phyloP scores from a whole-genome alignment of 2,797 vertebrate species.

The Fundulus diaphanus region DNA sequence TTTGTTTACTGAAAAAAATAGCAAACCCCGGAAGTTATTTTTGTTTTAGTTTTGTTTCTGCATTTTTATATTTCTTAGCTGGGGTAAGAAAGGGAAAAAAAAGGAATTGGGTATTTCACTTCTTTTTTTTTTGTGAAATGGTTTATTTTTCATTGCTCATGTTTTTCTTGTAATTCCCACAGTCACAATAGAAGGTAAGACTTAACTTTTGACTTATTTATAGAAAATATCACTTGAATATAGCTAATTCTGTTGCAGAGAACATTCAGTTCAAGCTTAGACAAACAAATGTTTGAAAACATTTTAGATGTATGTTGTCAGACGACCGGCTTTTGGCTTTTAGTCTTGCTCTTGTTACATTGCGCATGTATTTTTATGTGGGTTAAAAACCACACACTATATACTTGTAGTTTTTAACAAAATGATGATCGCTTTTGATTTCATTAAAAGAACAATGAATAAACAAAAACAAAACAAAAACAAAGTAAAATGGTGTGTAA shows the following conservation, averaged over 20 bases:
- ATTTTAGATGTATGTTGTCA: conserved; percentile 28
- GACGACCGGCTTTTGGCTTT: conserved; percentile 8
- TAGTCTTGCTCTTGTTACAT: conserved; percentile 33
- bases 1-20: conserved; percentile 3
- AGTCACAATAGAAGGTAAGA: conserved; percentile 56
- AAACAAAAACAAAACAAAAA: too few species aligned
- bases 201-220: conserved; percentile 13
- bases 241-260: background rate
- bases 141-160: conserved; percentile 11
- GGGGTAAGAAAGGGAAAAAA: conserved; percentile 18
- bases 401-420: background rate
- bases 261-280: background rate
- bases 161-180: background rate
- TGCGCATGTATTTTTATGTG: background rate
- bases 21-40: background rate
- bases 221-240: background rate
- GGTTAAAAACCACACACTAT: background rate
- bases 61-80: background rate
- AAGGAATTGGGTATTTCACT: conserved; percentile 46
- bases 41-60: conserved; percentile 1
- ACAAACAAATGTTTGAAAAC: conserved; percentile 7
- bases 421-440: background rate
- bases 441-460: background rate
- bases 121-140: conserved; percentile 47
- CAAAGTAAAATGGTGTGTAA: background rate